Conservation (phyloP, 2,113 vertebrate genomes). For the Numenius arquata region DNA sequence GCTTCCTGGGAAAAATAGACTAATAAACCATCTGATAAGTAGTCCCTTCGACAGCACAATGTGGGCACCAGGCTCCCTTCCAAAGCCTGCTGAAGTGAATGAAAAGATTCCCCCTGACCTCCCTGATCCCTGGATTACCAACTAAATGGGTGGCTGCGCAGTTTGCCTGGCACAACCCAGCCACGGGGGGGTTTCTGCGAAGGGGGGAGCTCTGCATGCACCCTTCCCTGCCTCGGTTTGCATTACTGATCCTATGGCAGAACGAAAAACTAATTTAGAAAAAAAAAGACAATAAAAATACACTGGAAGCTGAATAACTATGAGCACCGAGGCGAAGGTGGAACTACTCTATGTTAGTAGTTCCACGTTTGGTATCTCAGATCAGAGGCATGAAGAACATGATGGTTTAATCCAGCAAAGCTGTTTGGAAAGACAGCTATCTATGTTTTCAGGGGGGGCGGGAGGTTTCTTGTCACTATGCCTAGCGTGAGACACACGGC, state of each 20-base stretch:
- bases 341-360: not conserved
- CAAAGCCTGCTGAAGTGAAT: constrained; percentile 11
- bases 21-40: constrained; percentile 20
- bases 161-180: not conserved
- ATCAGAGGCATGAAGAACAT: not conserved
- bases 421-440: not conserved
- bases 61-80: not conserved
- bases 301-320: not conserved
- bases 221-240: not conserved
- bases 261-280: not conserved
- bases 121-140: not conserved
- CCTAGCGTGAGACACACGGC: accelerated
- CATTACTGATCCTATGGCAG: not conserved
- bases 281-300: not conserved
- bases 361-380: not conserved
- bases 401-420: not conserved
- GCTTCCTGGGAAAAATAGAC: constrained; percentile 64
- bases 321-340: not conserved
- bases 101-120: constrained; percentile 41
- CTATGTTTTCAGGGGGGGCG: not conserved
- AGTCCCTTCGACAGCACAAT: constrained; percentile 20
- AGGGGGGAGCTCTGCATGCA: not conserved
- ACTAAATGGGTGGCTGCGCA: not conserved
- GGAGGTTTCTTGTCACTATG: not conserved
- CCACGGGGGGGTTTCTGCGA: not conserved